These are phyloP conservation scores for Drosophila recens DNA, from an alignment of 2,888 invertebrate species.

Conservation along the genomic window DNA sequence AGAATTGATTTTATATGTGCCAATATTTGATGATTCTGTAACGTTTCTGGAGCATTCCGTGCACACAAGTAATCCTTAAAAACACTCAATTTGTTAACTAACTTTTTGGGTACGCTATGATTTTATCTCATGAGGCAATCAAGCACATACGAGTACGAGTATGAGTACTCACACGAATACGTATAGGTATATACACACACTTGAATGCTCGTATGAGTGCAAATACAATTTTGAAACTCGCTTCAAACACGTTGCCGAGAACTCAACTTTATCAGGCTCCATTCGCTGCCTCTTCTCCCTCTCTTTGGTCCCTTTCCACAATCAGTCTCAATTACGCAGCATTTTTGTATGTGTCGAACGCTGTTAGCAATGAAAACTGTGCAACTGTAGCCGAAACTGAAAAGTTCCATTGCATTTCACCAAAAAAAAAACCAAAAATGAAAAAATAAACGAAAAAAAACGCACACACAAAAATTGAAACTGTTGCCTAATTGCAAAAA, in stretches of 20 bases:
- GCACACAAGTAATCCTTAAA: constrained; percentile 2
- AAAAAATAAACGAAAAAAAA: constrained; percentile 20
- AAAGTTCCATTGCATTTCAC: constrained; percentile 74
- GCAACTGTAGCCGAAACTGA: constrained; percentile 46
- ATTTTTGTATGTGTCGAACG: constrained; percentile 71
- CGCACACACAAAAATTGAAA: constrained; percentile 60
- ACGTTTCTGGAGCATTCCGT: background rate
- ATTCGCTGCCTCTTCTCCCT: constrained; percentile 1
- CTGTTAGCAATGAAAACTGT: constrained; percentile 75
- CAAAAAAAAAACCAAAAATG: constrained; percentile 17
- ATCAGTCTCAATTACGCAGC: constrained; percentile 79
- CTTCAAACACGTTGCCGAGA: constrained; percentile 38
- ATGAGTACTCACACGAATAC: background rate
- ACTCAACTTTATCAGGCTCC: constrained; percentile 46
- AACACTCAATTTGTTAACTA: constrained; percentile 33
- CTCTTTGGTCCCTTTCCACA: constrained; percentile 39
- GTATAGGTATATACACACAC: background rate
- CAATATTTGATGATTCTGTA: background rate
- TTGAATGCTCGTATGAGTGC: constrained; percentile 13
- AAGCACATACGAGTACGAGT: constrained; percentile 4
- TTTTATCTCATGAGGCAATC: constrained; percentile 30
- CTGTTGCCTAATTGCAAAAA: constrained; percentile 81
- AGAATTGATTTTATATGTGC: background rate
- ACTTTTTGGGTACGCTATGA: constrained; percentile 39
- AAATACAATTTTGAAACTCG: constrained; percentile 50